These are phyloP conservation scores for Nixonia krombeini DNA, from an alignment of 1,140 invertebrate species.

Conservation along the genomic window DNA sequence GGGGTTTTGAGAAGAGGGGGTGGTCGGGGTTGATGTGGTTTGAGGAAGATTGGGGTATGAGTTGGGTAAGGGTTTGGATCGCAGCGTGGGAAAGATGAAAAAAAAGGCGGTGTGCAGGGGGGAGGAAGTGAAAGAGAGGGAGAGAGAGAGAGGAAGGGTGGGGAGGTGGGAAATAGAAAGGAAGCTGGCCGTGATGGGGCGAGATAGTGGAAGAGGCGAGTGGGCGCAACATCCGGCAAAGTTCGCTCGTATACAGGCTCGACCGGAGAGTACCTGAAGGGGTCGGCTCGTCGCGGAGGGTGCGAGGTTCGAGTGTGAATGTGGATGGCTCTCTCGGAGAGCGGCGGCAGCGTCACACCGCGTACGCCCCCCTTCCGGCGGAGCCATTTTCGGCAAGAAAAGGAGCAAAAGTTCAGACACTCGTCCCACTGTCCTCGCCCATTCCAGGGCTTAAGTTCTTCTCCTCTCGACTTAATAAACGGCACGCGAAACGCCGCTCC, in stretches of 20 bases:
- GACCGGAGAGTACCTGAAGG: slow-evolving; percentile 7
- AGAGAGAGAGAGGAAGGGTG: neutral
- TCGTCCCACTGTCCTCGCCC: slow-evolving; percentile 5
- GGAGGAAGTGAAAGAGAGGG: slow-evolving; percentile 3
- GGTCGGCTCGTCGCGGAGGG: neutral
- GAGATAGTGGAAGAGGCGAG: neutral
- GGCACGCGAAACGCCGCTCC: no score
- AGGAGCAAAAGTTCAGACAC: slow-evolving; percentile 47
- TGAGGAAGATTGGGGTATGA: no score
- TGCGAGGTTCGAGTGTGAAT: slow-evolving; percentile 3
- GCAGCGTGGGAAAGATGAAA: neutral
- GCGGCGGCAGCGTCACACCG: no score
- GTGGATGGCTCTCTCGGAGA: slow-evolving; percentile 9
- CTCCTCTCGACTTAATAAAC: slow-evolving; percentile 44
- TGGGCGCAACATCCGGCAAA: slow-evolving; percentile 2
- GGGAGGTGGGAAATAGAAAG: neutral
- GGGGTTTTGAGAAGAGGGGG: no score
- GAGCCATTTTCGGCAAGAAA: slow-evolving; percentile 48
- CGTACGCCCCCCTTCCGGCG: slow-evolving; percentile 10
- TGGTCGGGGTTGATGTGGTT: no score
- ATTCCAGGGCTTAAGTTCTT: slow-evolving; percentile 28
- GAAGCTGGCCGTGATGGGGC: no score
- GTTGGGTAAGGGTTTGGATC: no score
- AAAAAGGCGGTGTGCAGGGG: neutral
- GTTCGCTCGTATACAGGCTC: slow-evolving; percentile 11